phyloP scores from a whole-genome alignment of 2,888 invertebrate genomes.

The Euzetes globulus region DNA sequence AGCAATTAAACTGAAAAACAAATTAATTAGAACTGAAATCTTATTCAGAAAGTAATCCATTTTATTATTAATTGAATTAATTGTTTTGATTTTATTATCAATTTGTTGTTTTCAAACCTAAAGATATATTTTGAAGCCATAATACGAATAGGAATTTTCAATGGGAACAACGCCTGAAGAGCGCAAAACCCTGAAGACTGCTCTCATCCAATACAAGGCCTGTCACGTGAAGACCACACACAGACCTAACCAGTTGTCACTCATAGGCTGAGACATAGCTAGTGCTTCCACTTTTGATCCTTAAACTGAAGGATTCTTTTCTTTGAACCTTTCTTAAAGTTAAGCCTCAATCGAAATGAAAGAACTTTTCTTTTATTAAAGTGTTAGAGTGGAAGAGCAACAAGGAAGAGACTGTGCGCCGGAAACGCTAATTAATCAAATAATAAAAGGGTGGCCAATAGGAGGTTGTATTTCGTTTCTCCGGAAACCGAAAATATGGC shows the following conservation, averaged over 20 bases:
- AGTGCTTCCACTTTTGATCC: neutral
- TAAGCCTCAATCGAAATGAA: too few relatives aligned
- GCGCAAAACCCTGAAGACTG: neutral
- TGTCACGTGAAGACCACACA: constrained; percentile 14
- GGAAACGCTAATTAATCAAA: too few relatives aligned
- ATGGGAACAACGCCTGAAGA: neutral
- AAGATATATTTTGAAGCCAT: neutral
- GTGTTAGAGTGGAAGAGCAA: too few relatives aligned
- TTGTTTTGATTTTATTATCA: neutral
- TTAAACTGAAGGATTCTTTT: neutral
- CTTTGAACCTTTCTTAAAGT: neutral
- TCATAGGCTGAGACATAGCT: neutral
- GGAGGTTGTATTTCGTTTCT: too few relatives aligned
- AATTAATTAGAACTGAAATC: neutral
- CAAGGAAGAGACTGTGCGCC: too few relatives aligned
- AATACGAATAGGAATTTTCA: neutral
- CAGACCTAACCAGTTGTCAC: neutral
- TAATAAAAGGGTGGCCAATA: too few relatives aligned
- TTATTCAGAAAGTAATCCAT: neutral
- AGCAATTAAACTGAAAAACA: neutral
- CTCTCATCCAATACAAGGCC: neutral
- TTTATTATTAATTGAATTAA: neutral
- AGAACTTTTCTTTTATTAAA: too few relatives aligned
- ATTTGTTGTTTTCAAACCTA: neutral
- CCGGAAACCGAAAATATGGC: too few relatives aligned